Evolutionary conservation across 2,113 vertebrate genomes (phyloP), one percentile per base, ranked within the genome.

Genomic region (Microcebus ravelobensis): DNA sequence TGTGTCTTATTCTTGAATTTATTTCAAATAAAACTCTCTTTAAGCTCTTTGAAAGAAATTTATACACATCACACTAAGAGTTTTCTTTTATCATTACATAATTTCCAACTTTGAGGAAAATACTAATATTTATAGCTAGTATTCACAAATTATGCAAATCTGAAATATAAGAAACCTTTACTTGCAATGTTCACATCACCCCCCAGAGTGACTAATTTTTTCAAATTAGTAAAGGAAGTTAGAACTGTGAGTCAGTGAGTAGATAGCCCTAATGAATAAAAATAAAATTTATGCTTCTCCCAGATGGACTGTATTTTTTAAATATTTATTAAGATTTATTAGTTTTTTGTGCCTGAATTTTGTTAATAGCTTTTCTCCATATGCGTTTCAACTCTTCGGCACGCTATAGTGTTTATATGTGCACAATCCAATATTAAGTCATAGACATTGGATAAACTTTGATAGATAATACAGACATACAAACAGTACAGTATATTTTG

Each of bases 241-340:
- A 92, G 92, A 96, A 89, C 67, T 91, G 21, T 97, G 97, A 96
- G 81, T 95, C 95, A 97, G 94, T 76, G 45, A 98, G 73, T 89
- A 17, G 76, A 67, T 94, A 36, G 29, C 93, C 67, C 94, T 88
- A 83, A 88, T 91, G 96, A 97, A 93, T 94, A 84, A 96, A 98
- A 96, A 95, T 92, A 96, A 97, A 93, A 94, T 84, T 71, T 91
- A 97, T 95, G 59, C 48, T 96, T 97, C 91, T 96, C 77, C 88
- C 95, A 97, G 94, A 94, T 97, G 96, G 91, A 84, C 85, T 86
- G 48, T 20, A 86, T 92, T 98, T 97, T 96, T 34, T 6, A 97
- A 97, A 91, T 96, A 96, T 96, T 96, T 97, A 97, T 92, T 84
- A 96, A 97, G 61, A 67, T 36, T 82, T 90, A 95, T 96, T 97